phyloP scores from a whole-genome alignment of 1,140 invertebrate genomes.

The Trigoniulus corallinus region DNA sequence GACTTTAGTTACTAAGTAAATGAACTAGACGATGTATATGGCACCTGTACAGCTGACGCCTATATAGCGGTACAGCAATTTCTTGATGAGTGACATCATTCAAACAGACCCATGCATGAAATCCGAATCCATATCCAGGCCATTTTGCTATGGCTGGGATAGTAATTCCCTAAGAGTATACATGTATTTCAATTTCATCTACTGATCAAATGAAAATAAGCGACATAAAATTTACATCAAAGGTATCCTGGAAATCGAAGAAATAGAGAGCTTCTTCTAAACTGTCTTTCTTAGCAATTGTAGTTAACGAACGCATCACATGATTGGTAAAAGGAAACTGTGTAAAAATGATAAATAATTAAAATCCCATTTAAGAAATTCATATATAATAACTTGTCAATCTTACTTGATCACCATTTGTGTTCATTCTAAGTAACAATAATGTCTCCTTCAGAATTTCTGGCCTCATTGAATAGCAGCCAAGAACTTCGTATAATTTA shows the following conservation, averaged over 20 bases:
- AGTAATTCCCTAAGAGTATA: constrained; percentile 26
- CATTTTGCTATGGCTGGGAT: constrained; percentile 34
- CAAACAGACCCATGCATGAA: constrained; percentile 39
- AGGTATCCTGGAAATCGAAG: constrained; percentile 33
- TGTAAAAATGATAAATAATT: constrained; percentile 9
- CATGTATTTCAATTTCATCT: not conserved
- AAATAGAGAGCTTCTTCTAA: constrained; percentile 27
- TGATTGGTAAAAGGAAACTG: constrained; percentile 28
- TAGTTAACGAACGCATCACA: constrained; percentile 28
- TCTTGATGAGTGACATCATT: constrained; percentile 21
- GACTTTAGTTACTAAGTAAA: not conserved
- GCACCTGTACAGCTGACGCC: constrained; percentile 34
- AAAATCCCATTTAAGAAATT: not conserved
- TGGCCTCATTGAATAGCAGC: constrained; percentile 36
- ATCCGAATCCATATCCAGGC: constrained; percentile 39
- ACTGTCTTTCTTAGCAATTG: constrained; percentile 28
- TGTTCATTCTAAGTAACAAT: constrained; percentile 24
- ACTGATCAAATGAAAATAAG: no score
- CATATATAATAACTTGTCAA: not conserved
- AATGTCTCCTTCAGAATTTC: constrained; percentile 37
- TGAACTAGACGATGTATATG: constrained; percentile 7
- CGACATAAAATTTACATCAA: constrained; percentile 18
- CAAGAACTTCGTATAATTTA: constrained; percentile 36
- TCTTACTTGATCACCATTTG: constrained; percentile 22
- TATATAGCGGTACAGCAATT: constrained; percentile 14